Evolutionary conservation across 2,113 vertebrate genomes (phyloP), one percentile per base, ranked within the genome.

Genomic region (Melanerpes aurifrons): DNA sequence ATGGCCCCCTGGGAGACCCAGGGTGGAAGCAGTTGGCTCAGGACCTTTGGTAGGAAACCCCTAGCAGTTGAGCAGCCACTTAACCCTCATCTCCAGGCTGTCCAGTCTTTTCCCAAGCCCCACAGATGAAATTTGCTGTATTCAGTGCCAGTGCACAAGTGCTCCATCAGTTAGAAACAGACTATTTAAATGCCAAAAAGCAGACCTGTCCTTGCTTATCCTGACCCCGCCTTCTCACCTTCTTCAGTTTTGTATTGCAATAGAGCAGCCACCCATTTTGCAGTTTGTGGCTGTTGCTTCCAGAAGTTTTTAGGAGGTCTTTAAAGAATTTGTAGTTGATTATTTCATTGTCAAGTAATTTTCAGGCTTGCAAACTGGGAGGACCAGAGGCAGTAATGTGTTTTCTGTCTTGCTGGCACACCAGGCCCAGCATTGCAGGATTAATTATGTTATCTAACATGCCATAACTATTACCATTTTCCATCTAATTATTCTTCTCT

Each of bases 261-360:
- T 78, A 64, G 76, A 72, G 15, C 43, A 57, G 8, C 54, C 69
- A 20, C 35, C 29, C 67, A 53, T 78, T 32, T 85, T 50, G 73
- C 17, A 62, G 25, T 58, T 53, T 62, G 56, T 88, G 57, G 21
- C 50, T 90, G 32, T 85, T 86, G 48, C 57, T 81, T 78, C 53
- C 35, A 28, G 12, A 86, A 40, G 40, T 73, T 71, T 71, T 85
- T 64, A 40, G 82, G 26, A 16, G 7, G 75, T 6, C 78, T 94
- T 89, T 35, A 82, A 81, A 89, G 71, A 53, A 47, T 76, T 63
- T 70, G 45, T 66, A 28, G 56, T 73, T 74, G 28, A 1, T 89
- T 82, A n/a, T 94, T 87, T 73, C 92, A 91, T 90, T 95, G 77
- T 63, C 91, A 59, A 72, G 89, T 94, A 70, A 81, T 77, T 87